phyloP scores from a whole-genome alignment of 2,888 invertebrate species.

The Sarcophaga subvicina region DNA sequence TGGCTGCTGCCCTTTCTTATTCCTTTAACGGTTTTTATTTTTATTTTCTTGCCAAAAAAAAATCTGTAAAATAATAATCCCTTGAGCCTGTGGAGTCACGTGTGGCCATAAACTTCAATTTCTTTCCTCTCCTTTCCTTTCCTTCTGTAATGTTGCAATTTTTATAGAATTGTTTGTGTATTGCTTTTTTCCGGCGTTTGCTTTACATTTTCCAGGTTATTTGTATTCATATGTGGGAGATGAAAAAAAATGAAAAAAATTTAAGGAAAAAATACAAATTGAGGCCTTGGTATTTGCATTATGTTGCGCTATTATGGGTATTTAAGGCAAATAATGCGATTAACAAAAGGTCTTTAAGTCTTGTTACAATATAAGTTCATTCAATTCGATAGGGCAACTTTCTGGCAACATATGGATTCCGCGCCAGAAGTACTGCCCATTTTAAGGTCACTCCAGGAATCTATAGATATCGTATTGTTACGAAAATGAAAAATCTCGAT shows the following conservation, averaged over 20 bases:
- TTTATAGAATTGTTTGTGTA: constrained; percentile 38
- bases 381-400: too few species aligned
- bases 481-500: too few species aligned
- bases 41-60: constrained; percentile 51
- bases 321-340: neutral
- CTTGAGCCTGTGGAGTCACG: constrained; percentile 70
- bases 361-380: too few species aligned
- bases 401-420: too few species aligned
- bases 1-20: constrained; percentile 17
- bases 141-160: constrained; percentile 38
- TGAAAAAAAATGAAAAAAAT: constrained; percentile 16
- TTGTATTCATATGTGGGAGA: constrained; percentile 63
- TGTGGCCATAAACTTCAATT: constrained; percentile 68
- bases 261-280: constrained; percentile 8
- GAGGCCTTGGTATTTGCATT: constrained; percentile 10
- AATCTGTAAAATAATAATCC: constrained; percentile 71
- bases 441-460: too few species aligned
- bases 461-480: too few species aligned
- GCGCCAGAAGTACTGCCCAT: too few species aligned
- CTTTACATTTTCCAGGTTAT: constrained; percentile 46
- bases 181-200: constrained; percentile 1
- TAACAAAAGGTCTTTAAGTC: too few species aligned
- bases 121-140: constrained; percentile 5
- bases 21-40: neutral
- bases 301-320: constrained; percentile 12